phyloP scores from a whole-genome alignment of 2,113 vertebrate species.

The Tragelaphus imberbis region DNA sequence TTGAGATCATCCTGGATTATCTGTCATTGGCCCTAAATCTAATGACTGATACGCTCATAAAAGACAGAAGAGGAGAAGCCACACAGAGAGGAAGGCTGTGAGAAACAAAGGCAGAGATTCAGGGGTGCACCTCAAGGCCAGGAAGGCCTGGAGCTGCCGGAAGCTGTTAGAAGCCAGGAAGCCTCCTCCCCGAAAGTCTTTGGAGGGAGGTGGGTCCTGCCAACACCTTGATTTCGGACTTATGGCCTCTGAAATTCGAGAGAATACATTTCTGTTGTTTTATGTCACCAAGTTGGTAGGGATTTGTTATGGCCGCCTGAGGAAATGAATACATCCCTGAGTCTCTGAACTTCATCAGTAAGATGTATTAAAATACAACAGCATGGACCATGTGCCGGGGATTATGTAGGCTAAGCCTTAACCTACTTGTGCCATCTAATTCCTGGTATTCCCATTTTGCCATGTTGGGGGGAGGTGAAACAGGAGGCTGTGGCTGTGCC shows the following conservation, averaged over 20 bases:
- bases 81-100: rapidly evolving
- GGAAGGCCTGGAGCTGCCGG: not conserved
- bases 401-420: not conserved
- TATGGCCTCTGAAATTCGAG: too few relatives aligned
- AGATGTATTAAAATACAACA: not conserved
- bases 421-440: not conserved
- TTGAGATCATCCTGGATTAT: not conserved
- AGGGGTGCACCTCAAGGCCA: not conserved
- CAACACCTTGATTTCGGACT: not conserved
- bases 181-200: rapidly evolving
- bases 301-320: rapidly evolving
- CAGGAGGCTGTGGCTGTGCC: rapidly evolving
- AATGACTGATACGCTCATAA: not conserved
- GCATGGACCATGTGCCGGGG: rapidly evolving
- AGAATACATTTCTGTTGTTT: not conserved
- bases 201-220: rapidly evolving
- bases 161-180: not conserved
- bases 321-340: not conserved
- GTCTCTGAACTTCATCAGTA: not conserved
- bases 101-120: not conserved
- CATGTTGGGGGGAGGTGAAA: too few relatives aligned
- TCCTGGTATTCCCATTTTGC: not conserved
- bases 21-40: too few relatives aligned
- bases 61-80: not conserved
- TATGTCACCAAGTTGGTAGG: not conserved